Base-by-base conservation (phyloP, 2,797 vertebrate genomes). In the Craterocephalus amniculus region DNA sequence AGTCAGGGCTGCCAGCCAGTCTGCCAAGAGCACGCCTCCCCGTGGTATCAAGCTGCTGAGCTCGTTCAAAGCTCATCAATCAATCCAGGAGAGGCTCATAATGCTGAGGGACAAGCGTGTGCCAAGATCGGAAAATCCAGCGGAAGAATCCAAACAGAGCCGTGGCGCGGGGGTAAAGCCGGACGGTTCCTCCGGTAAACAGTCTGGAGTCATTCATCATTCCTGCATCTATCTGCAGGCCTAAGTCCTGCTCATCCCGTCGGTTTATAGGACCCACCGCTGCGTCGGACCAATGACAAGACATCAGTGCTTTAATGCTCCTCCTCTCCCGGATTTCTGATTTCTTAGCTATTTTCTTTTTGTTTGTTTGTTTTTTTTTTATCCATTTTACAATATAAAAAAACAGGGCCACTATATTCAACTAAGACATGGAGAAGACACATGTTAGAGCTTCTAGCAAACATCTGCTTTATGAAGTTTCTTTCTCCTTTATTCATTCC, bases 1-100 rank as follows among this genome's bases (percentile, higher is more conserved):
- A 29, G n/a, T 59, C 31, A 7, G 43, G 79, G 76, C 63, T 54
- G 70, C 73, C 56, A 11, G 64, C 66, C 69, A 76, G 78, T 60
- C 76, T 69, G 76, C 40, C 24, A 43, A 1, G 5, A 55, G 31
- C 14, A 36, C 55, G 35, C 55, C 52, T 34, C 9, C 35, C 56
- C 8, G 36, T 29, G 3, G 68, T 57, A 65, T 34, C 13, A 8
- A 56, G 65, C 64, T 6, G 61, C 57, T 31, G 18, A 54, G 59
- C n/a, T 29, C 29, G 45, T 66, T 76, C 31, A 55, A 58, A 69
- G 59, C 51, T 51, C 49, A 49, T 56, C 62, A 43, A 43, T 78
- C 65, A 31, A 22, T 29, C 49, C 49, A 7, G 35, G 58, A 73
- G 52, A 58, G 0, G 38, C 2, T 38, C 26, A 4, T 29, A 27